Base-by-base conservation (phyloP, 2,113 vertebrate genomes). In the Thryonomys swinderianus region DNA sequence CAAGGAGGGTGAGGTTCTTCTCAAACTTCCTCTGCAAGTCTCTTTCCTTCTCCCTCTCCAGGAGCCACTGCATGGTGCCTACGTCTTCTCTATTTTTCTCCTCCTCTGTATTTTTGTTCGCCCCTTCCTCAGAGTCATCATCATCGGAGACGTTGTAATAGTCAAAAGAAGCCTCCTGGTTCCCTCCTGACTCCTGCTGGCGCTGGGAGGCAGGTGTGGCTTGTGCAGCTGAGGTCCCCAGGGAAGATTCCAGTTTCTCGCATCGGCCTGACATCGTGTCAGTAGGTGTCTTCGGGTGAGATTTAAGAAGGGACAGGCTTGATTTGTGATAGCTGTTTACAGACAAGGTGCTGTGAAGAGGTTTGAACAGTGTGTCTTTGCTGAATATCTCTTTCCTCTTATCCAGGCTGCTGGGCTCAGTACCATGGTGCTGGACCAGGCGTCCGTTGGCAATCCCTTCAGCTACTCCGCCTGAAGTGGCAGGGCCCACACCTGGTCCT, bases 121-220 rank as follows among this genome's bases (percentile, higher is more conserved):
- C 98, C 93, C 99, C 99, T 90, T 99, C 99, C 97, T 99, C 99
- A 0, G 99, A 99, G 97, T 99, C 99, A 0, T 99, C 99, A 0
- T 99, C 99, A 57, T 99, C 99, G 0, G 99, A 99, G 20, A 99
- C 99, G 0, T 99, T 99, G 98, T 99, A 99, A 98, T 99, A 99
- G 98, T 99, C 99, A 1, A 99, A 99, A 51, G 99, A 99, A 83
- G 99, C 98, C 93, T 99, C 99, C 95, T 99, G 99, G 94, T 98
- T 99, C 48, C 98, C 98, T 0, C 98, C 79, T 0, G 98, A 87
- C 90, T 99, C 99, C 97, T 99, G 99, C 91, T 98, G 99, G 93
- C 98, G 98, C 97, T 99, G 99, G 95, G 99, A 98, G 78, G 98
- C 97, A 0, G 99, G 98, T 88, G 99, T 95, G 84, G 98, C 97